Evolutionary conservation across 2,888 invertebrate genomes (phyloP).

Genomic region (Melieria crassipennis): DNA sequence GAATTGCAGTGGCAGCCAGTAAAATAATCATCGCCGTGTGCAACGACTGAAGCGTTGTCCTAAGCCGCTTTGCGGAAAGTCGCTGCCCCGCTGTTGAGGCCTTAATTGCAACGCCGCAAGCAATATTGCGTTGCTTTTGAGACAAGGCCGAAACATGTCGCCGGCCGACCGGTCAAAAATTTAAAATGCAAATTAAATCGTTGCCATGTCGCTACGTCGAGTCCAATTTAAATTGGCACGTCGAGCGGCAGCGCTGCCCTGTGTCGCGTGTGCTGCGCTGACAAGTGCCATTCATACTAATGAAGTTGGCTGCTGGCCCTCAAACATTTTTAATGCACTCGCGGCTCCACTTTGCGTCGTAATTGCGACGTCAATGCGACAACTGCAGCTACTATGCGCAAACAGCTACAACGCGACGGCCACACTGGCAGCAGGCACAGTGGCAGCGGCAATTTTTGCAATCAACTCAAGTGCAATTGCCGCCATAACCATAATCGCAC

Average conservation of each 20-base stretch:
- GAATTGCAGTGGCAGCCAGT: background rate
- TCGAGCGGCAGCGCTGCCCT: background rate
- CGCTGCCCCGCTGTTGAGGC: too few species aligned
- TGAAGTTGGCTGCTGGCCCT: conserved; percentile 9
- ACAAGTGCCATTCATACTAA: background rate
- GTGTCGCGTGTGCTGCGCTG: background rate
- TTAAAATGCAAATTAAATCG: conserved; percentile 40
- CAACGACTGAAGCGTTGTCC: too few species aligned
- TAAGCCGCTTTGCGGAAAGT: too few species aligned
- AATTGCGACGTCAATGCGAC: conserved; percentile 10
- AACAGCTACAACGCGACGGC: conserved; percentile 2
- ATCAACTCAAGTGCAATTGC: conserved; percentile 17
- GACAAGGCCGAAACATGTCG: too few species aligned
- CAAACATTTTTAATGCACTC: background rate
- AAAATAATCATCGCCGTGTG: background rate
- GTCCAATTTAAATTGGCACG: background rate
- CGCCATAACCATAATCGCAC: conserved; percentile 15
- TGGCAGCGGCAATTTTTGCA: background rate
- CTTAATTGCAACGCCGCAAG: too few species aligned
- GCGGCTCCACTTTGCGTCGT: background rate
- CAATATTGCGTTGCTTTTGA: too few species aligned
- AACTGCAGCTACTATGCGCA: background rate
- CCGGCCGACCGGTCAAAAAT: conserved; percentile 14
- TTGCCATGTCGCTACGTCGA: background rate
- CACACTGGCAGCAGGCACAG: conserved; percentile 9